phyloP scores from a whole-genome alignment of 2,797 vertebrate species.

The Parotocinclus haroldoi region DNA sequence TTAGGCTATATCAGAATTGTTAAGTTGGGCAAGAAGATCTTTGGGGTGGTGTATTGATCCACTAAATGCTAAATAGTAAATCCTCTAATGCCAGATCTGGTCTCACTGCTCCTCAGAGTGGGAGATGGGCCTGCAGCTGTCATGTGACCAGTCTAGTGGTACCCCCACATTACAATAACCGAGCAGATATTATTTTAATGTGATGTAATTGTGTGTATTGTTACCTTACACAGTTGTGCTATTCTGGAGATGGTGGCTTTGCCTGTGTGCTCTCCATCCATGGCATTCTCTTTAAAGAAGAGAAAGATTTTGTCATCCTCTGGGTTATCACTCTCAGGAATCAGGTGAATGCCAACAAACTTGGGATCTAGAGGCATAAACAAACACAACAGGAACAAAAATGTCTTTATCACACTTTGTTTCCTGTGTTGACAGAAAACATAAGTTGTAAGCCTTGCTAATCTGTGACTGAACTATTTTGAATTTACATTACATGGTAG shows the following conservation, averaged over 20 bases:
- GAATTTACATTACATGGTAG: constrained; percentile 59
- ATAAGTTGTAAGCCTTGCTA: constrained; percentile 1
- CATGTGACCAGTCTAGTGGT: too few relatives aligned
- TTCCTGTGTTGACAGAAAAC: not conserved
- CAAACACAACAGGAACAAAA: constrained; percentile 2
- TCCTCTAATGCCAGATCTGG: too few relatives aligned
- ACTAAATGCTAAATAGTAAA: too few relatives aligned
- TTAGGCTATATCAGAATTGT: too few relatives aligned
- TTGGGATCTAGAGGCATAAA: constrained; percentile 78
- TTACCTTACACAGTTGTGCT: constrained; percentile 97
- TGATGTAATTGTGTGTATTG: constrained; percentile 28
- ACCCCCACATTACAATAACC: too few relatives aligned
- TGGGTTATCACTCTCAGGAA: constrained; percentile 95
- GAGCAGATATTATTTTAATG: too few relatives aligned
- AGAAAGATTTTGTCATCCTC: constrained; percentile 98
- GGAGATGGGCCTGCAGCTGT: too few relatives aligned
- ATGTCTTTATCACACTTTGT: constrained; percentile 4
- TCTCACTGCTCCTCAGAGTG: too few relatives aligned
- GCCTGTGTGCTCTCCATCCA: constrained; percentile 93
- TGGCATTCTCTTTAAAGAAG: constrained; percentile 96
- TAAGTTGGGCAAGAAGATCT: too few relatives aligned
- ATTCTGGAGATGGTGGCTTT: constrained; percentile 96
- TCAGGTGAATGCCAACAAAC: constrained; percentile 87
- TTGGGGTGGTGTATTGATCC: too few relatives aligned
- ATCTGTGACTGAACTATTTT: constrained; percentile 9